phyloP scores from a whole-genome alignment of 2,888 invertebrate species.

The Orgyia antiqua region DNA sequence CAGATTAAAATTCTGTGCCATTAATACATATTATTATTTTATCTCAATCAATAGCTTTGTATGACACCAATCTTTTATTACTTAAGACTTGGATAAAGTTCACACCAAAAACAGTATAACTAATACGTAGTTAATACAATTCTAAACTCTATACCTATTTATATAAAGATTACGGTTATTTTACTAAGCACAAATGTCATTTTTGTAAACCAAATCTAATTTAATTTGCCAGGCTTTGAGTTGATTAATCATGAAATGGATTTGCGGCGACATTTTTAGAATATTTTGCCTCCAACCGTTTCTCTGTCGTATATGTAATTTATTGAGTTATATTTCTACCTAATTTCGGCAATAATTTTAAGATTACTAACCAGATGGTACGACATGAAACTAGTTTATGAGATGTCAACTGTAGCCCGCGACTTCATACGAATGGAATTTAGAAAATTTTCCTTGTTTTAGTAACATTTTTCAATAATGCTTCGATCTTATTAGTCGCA shows the following conservation, averaged over 20 bases:
- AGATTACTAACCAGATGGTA: conserved; percentile 10
- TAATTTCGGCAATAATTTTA: conserved; percentile 10
- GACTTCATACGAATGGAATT: too few species aligned
- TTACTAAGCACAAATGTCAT: not conserved
- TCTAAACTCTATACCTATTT: conserved; percentile 9
- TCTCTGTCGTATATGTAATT: conserved; percentile 15
- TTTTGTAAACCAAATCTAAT: conserved; percentile 31
- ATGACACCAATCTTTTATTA: conserved; percentile 51
- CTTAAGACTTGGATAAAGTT: conserved; percentile 36
- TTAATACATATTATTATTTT: conserved; percentile 12
- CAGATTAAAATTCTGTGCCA: too few species aligned
- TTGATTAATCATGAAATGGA: conserved; percentile 49
- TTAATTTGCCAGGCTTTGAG: conserved; percentile 52
- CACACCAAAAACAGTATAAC: conserved; percentile 29
- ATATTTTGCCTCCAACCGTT: conserved; percentile 23
- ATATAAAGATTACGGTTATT: not conserved
- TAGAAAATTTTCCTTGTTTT: too few species aligned
- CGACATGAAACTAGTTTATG: conserved; percentile 12
- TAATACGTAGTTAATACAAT: too few species aligned
- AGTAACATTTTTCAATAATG: too few species aligned
- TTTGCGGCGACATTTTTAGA: conserved; percentile 41
- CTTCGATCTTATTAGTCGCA: too few species aligned
- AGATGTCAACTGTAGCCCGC: too few species aligned
- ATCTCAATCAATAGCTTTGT: conserved; percentile 28
- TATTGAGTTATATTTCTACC: conserved; percentile 20